These are phyloP conservation scores for Drosophila anomalata DNA, from an alignment of 2,888 invertebrate genomes.

Conservation along the genomic window DNA sequence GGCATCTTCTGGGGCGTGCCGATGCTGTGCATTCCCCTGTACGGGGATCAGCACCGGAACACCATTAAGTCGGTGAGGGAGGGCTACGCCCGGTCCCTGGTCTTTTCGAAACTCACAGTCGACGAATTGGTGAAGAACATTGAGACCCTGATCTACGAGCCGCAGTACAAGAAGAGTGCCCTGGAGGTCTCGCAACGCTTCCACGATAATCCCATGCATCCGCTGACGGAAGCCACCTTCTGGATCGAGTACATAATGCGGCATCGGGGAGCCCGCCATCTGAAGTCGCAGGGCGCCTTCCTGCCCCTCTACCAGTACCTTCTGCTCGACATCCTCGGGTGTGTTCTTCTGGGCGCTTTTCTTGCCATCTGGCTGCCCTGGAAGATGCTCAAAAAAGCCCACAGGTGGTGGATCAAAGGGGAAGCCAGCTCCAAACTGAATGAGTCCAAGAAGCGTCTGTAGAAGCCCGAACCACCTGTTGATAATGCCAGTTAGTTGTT, in stretches of 20 bases:
- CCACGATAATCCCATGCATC: slow-evolving; percentile 85
- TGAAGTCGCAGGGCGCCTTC: slow-evolving; percentile 83
- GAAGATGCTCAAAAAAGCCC: slow-evolving; percentile 54
- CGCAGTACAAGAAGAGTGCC: slow-evolving; percentile 82
- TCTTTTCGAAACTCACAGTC: slow-evolving; percentile 81
- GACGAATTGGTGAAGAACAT: slow-evolving; percentile 81
- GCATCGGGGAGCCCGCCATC: slow-evolving; percentile 82
- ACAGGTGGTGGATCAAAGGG: slow-evolving; percentile 51
- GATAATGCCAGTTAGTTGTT: slow-evolving; percentile 2
- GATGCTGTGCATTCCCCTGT: slow-evolving; percentile 84
- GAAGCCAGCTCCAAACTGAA: slow-evolving; percentile 17
- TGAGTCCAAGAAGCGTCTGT: slow-evolving; percentile 57
- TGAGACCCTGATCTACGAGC: slow-evolving; percentile 81
- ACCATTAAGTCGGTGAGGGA: slow-evolving; percentile 81
- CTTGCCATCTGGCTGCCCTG: slow-evolving; percentile 70
- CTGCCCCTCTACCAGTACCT: slow-evolving; percentile 83
- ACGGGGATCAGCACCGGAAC: slow-evolving; percentile 84
- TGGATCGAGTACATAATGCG: slow-evolving; percentile 87
- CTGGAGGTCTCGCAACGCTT: slow-evolving; percentile 84
- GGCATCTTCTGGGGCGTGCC: slow-evolving; percentile 84
- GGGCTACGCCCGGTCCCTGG: slow-evolving; percentile 82
- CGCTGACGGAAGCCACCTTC: slow-evolving; percentile 86
- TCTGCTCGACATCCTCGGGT: slow-evolving; percentile 85
- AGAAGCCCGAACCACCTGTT: neutral
- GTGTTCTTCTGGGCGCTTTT: slow-evolving; percentile 72